phyloP scores from a whole-genome alignment of 23 tunicate species.

The Trididemnum clinides region DNA sequence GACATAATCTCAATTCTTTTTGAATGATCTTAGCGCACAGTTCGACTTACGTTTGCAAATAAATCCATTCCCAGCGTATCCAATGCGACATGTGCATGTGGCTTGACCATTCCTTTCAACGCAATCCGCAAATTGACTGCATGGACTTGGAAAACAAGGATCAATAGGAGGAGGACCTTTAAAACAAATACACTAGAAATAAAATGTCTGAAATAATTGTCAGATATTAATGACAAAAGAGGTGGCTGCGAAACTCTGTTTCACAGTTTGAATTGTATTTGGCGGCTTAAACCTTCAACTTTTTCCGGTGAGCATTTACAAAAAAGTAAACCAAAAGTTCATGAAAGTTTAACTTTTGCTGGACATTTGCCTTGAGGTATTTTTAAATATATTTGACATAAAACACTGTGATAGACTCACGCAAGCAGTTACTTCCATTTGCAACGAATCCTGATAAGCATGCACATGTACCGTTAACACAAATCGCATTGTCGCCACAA shows the following conservation, averaged over 20 bases:
- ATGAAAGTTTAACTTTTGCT: too few species aligned
- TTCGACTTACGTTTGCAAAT: conserved; percentile 8
- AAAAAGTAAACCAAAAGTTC: too few species aligned
- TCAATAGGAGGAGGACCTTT: not conserved
- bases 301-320: too few species aligned
- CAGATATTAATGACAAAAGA: too few species aligned
- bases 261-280: too few species aligned
- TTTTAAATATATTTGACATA: too few species aligned
- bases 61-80: conserved; percentile 32
- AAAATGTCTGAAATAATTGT: too few species aligned
- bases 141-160: conserved; percentile 6
- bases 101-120: not conserved
- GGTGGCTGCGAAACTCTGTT: too few species aligned
- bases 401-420: too few species aligned
- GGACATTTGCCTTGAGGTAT: too few species aligned
- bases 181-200: too few species aligned
- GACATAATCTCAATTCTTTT: not conserved
- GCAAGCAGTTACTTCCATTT: not conserved
- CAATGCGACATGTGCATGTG: conserved; percentile 6
- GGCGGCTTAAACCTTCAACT: too few species aligned
- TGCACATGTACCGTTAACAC: not conserved
- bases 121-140: conserved; percentile 5
- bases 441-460: not conserved
- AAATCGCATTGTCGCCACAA: not conserved
- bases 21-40: not conserved